These are phyloP conservation scores for Cyclura pinguis DNA, from an alignment of 2,797 vertebrate species.

Conservation along the genomic window DNA sequence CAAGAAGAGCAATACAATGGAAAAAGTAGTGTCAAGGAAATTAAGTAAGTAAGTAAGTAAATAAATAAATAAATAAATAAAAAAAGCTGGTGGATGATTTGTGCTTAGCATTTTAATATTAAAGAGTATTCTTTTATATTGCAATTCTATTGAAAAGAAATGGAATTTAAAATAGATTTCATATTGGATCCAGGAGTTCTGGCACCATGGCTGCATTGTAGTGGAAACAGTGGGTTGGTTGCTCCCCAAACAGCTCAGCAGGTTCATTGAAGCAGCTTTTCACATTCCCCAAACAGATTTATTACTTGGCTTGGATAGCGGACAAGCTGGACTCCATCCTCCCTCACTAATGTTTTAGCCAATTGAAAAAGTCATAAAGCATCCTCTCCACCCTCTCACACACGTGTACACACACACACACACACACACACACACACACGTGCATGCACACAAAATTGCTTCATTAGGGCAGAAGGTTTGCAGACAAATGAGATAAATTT, in stretches of 20 bases:
- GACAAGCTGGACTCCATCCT: conserved; percentile 66
- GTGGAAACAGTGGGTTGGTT: conserved; percentile 58
- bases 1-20: no score
- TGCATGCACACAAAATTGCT: conserved; percentile 41
- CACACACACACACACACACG: conserved; percentile 28
- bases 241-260: conserved; percentile 63
- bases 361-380: conserved; percentile 70
- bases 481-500: conserved; percentile 59
- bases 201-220: conserved; percentile 55
- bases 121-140: conserved; percentile 42
- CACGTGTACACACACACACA: not conserved
- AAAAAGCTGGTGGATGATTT: not conserved
- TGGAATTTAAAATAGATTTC: conserved; percentile 60
- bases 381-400: conserved; percentile 5
- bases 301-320: conserved; percentile 61
- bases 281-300: conserved; percentile 62
- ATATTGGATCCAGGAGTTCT: conserved; percentile 54
- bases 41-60: not conserved
- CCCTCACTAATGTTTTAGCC: conserved; percentile 54
- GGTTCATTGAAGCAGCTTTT: conserved; percentile 52
- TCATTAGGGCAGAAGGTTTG: conserved; percentile 53
- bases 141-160: conserved; percentile 57
- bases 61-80: not conserved
- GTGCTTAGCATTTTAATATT: conserved; percentile 31
- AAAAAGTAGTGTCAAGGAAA: not conserved